Evolutionary conservation across 2,888 invertebrate species (phyloP).

Genomic region (Thymelicus sylvestris): DNA sequence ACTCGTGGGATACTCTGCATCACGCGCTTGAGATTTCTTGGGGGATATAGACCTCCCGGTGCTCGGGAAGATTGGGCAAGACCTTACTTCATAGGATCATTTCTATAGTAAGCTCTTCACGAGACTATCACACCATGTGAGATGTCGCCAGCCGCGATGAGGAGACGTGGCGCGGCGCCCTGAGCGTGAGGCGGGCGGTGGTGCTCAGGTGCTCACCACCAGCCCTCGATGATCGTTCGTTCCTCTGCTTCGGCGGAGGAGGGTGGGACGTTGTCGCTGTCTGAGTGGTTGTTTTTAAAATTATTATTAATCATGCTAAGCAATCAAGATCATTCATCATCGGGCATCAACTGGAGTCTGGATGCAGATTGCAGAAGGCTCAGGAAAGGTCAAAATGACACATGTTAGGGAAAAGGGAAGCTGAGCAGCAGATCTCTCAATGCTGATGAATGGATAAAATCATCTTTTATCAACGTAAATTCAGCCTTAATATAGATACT

Average conservation of each 20-base stretch:
- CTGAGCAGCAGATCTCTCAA: no score
- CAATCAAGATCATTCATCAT: no score
- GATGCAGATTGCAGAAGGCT: no score
- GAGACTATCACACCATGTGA: slow-evolving; percentile 18
- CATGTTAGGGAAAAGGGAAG: no score
- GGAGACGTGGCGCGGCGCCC: slow-evolving; percentile 7
- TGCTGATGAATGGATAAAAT: no score
- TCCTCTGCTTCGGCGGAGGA: slow-evolving; percentile 11
- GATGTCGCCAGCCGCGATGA: not conserved
- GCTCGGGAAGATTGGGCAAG: not conserved
- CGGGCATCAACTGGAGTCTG: no score
- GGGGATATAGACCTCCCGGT: not conserved
- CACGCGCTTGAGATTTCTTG: not conserved
- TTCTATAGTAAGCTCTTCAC: slow-evolving; percentile 17
- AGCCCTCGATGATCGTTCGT: slow-evolving; percentile 18
- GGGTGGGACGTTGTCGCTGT: slow-evolving; percentile 13
- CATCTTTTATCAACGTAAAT: no score
- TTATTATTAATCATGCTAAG: no score
- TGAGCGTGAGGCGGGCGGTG: slow-evolving; percentile 19
- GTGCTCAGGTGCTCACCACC: not conserved
- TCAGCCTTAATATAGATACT: no score
- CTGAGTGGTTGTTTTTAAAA: slow-evolving; percentile 6
- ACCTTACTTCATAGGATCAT: slow-evolving; percentile 15
- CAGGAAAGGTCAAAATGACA: no score
- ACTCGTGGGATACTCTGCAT: not conserved